Base-by-base conservation (phyloP, 2,888 invertebrate genomes). In the Drosophila dives region DNA sequence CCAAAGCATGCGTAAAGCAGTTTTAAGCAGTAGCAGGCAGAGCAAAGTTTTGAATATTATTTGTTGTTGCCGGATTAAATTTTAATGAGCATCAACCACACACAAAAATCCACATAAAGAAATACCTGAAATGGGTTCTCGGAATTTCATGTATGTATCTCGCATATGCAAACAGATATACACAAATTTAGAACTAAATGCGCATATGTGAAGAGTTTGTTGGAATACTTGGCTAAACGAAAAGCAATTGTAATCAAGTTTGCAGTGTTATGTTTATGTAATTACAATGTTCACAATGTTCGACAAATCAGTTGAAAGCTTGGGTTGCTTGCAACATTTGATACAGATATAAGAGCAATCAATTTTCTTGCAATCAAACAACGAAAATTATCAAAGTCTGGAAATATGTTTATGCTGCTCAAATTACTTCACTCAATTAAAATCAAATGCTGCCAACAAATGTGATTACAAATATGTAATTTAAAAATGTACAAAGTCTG, bases 21-120 rank as follows among this genome's bases (percentile, higher is more conserved):
- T 80, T 80, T 73, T 40, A 80, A 73, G 75, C 75, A 71, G 83
- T 70, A 65, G 75, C 81, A 64, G 64, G 77, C 82, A 38, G 51
- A 49, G 64, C 38, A 63, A 69, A 55, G 40, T 29, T 55, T 7
- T 3, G 23, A 4, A 8, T 73, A 23, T 42, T 12, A 20, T 40
- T 59, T 63, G 42, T 71, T 64, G 64, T 51, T 79, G 72, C 11
- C 56, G 63, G 64, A 66, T 83, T 73, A 71, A 77, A 81, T 77
- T 81, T 81, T 81, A 81, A 81, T 81, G 84, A 81, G 64, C 68
- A 77, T 60, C 62, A 58, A 8, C 45, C 45, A 23, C 45, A 45
- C 3, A 15, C 45, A 8, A 15, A 48, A 61, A 34, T 3, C 49
- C 56, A 67, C 64, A 66, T 62, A 29, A 49, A 62, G 58, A 72